Evolutionary conservation across 1,140 invertebrate species (phyloP), one percentile per base, ranked within the genome.

Genomic region (Adelges cooleyi): DNA sequence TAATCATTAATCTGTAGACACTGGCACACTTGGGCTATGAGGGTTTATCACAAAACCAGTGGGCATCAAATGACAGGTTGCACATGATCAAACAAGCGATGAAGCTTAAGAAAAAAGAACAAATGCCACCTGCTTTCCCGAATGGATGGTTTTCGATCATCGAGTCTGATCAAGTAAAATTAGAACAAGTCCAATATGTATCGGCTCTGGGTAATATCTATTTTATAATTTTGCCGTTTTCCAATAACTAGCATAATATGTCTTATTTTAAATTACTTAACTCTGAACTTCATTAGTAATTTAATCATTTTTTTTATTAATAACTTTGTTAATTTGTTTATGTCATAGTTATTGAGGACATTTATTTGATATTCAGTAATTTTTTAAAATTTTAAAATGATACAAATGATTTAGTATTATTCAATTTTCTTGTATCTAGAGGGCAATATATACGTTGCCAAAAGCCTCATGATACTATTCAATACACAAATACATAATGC

Each of bases 81-180:
- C 13, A 51, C 4, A 0, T 65, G 2, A 52, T 49, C 25, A 54
- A 5, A 71, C 75, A 27, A 15, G 27, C 59, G 72, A 73, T 20
- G 70, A 68, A n/a, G 9, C 40, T 54, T 8, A 48, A 38, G 70
- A 74, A 78, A 65, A 72, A 81, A 18, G 84, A 80, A 5, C 80
- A 84, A 52, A 70, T 89, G 9, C 88, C 87, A 0, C 90, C 90
- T 0, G 85, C 89, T 1, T 94, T 83, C 75, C 91, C 91, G 0
- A 94, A 95, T 70, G 91, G 91, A 11, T 95, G 91, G 91, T 92
- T 89, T 72, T 83, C 80, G 0, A 70, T 94, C 1, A 73, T 84
- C 0, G 89, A 93, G 73, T 86, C 84, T 6, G 76, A 74, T 20
- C 76, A 84, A 20, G 67, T 95, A 3, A 78, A 75, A 27, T 73